phyloP scores from a whole-genome alignment of 2,113 vertebrate genomes.

The Pomatorhinus ruficollis region DNA sequence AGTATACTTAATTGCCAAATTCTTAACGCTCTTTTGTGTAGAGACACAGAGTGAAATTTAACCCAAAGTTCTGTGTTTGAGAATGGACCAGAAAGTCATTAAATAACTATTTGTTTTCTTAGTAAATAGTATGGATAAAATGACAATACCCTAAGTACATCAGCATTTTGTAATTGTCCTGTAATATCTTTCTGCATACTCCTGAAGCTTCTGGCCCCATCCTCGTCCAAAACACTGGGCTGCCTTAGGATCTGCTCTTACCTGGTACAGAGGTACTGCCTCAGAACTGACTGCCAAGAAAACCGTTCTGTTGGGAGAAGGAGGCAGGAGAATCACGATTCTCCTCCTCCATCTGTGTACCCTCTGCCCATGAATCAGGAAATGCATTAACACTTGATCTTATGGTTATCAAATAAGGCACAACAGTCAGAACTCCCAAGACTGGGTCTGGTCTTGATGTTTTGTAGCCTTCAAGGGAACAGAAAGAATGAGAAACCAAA shows the following conservation, averaged over 20 bases:
- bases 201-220: background rate
- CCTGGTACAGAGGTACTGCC: background rate
- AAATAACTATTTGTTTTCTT: background rate
- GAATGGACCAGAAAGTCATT: background rate
- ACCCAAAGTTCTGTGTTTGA: background rate
- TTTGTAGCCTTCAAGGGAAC: background rate
- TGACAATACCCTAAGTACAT: background rate
- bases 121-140: background rate
- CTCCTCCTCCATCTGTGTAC: accelerated
- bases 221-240: background rate
- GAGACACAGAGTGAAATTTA: background rate
- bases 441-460: background rate
- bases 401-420: background rate
- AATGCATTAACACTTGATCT: accelerated
- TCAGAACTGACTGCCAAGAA: background rate
- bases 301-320: background rate
- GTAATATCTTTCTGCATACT: background rate
- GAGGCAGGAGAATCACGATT: background rate
- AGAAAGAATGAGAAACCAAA: background rate
- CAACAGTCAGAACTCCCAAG: background rate
- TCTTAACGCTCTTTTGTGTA: background rate
- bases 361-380: background rate
- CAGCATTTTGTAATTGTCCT: background rate
- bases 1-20: background rate
- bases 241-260: background rate